Conservation (phyloP, 1,140 invertebrate species). For the Sesamia nonagrioides region DNA sequence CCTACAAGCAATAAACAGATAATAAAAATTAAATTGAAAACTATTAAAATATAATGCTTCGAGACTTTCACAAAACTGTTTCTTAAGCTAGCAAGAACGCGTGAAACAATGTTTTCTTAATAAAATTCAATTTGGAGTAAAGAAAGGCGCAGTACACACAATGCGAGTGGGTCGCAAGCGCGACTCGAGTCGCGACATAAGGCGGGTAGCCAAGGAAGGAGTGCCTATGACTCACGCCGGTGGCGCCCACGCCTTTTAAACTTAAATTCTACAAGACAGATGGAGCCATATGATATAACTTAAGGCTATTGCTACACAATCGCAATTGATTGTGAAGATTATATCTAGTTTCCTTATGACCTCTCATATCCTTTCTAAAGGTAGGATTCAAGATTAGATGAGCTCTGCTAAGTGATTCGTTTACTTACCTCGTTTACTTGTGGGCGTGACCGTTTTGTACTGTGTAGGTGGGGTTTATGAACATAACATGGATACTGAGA, state of each 20-base stretch:
- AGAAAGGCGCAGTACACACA: slow-evolving; percentile 54
- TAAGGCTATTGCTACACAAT: slow-evolving; percentile 28
- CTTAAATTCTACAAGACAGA: slow-evolving; percentile 68
- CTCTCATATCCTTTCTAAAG: slow-evolving; percentile 4
- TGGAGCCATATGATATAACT: slow-evolving; percentile 60
- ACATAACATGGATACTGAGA: background rate
- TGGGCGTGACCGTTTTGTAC: slow-evolving; percentile 6
- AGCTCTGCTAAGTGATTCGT: background rate
- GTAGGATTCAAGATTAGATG: background rate
- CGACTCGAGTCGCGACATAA: slow-evolving; percentile 52
- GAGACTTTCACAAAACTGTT: background rate
- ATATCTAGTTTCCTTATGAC: slow-evolving; percentile 15
- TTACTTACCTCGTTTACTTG: slow-evolving; percentile 6
- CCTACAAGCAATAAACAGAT: background rate
- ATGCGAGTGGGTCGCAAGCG: slow-evolving; percentile 60
- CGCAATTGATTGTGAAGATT: slow-evolving; percentile 30
- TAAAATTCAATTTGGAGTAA: slow-evolving; percentile 52
- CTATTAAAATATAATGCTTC: background rate
- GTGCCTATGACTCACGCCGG: slow-evolving; percentile 72
- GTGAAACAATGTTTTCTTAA: slow-evolving; percentile 24
- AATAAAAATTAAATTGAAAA: slow-evolving; percentile 16
- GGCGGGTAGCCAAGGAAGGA: slow-evolving; percentile 67
- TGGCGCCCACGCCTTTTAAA: slow-evolving; percentile 75
- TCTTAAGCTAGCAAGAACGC: background rate
- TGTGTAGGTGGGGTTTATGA: slow-evolving; percentile 8